Evolutionary conservation across 2,113 vertebrate genomes (phyloP).

Genomic region (Paradoxurus hermaphroditus): DNA sequence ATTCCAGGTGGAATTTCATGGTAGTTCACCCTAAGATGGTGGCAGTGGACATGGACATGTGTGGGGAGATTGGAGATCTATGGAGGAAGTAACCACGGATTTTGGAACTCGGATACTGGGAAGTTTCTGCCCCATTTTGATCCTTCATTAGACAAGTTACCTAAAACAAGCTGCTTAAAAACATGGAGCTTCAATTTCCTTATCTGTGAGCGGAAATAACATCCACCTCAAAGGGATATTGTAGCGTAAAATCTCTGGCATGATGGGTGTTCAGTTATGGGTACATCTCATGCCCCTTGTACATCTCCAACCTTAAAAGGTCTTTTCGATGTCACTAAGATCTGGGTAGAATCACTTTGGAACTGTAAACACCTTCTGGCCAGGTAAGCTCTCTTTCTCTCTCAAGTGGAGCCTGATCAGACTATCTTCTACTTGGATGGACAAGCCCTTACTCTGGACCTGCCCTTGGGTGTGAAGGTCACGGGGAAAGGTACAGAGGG

Average conservation of each 20-base stretch:
- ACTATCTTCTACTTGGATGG: neutral
- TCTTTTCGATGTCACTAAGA: neutral
- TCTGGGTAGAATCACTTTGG: neutral
- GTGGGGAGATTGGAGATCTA: neutral
- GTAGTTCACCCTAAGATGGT: accelerated
- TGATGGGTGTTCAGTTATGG: neutral
- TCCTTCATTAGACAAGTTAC: neutral
- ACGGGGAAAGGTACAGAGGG: neutral
- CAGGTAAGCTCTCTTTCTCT: neutral
- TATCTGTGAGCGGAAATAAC: neutral
- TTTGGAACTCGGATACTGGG: neutral
- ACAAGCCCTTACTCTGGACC: neutral
- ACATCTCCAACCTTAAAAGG: neutral
- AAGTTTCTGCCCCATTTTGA: neutral
- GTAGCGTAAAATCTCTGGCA: neutral
- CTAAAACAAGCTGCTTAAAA: neutral
- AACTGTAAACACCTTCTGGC: neutral
- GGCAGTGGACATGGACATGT: accelerated
- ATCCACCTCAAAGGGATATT: neutral
- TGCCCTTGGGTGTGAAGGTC: constrained; percentile 34
- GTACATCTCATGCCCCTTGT: neutral
- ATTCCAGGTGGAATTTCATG: neutral
- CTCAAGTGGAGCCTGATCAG: neutral
- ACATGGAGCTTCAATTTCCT: neutral
- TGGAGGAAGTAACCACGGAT: neutral